These are phyloP conservation scores for Plebejus argus DNA, from an alignment of 2,888 invertebrate genomes.

Conservation along the genomic window DNA sequence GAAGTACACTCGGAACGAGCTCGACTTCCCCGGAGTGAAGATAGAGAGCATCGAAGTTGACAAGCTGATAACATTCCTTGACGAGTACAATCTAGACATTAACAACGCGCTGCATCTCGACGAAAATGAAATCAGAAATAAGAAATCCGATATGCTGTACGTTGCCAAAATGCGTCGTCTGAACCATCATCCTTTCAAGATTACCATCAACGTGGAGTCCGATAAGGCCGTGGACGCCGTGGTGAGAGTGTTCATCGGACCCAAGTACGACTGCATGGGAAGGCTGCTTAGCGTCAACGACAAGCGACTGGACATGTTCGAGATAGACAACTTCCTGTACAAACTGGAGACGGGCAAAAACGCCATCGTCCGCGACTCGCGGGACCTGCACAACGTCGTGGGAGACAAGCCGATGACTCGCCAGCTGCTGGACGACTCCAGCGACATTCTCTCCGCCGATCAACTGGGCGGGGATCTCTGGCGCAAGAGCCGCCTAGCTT, in stretches of 20 bases:
- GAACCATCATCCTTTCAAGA: conserved; percentile 84
- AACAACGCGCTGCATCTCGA: conserved; percentile 82
- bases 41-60: conserved; percentile 82
- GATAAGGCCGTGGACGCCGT: conserved; percentile 81
- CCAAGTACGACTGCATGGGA: conserved; percentile 85
- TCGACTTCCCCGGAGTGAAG: conserved; percentile 83
- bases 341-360: conserved; percentile 84
- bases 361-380: conserved; percentile 84
- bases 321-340: conserved; percentile 79
- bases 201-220: conserved; percentile 78
- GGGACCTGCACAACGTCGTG: conserved; percentile 83
- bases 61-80: conserved; percentile 85
- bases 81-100: conserved; percentile 84
- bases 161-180: conserved; percentile 82
- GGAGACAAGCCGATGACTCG: conserved; percentile 80
- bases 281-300: conserved; percentile 75
- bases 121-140: conserved; percentile 70
- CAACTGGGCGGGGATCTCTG: conserved; percentile 78
- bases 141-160: conserved; percentile 68
- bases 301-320: conserved; percentile 69
- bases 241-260: conserved; percentile 86
- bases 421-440: conserved; percentile 49
- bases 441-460: conserved; percentile 68
- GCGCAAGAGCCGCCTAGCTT: conserved; percentile 77
- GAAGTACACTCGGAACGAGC: conserved; percentile 81